Conservation (phyloP, 2,888 invertebrate genomes). For the Notocelia uddmanniana region DNA sequence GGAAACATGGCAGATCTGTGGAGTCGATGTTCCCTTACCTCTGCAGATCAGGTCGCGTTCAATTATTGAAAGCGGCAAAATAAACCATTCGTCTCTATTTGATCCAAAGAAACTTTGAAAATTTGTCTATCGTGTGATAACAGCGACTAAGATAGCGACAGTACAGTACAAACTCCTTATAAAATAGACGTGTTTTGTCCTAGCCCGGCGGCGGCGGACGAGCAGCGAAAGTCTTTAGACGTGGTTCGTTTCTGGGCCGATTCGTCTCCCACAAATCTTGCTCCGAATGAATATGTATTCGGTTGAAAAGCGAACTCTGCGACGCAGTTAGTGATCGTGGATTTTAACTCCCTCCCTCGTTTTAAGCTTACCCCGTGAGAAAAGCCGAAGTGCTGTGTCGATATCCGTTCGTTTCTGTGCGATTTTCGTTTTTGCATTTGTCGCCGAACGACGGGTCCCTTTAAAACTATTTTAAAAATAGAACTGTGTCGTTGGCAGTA, state of each 20-base stretch:
- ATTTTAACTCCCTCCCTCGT: conserved; percentile 35
- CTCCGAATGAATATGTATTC: neutral
- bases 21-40: too few relatives aligned
- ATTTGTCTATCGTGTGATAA: neutral
- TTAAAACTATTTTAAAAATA: conserved; percentile 19
- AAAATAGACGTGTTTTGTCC: neutral
- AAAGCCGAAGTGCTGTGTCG: conserved; percentile 18
- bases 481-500: conserved; percentile 11
- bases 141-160: too few relatives aligned
- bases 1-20: too few relatives aligned
- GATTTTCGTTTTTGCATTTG: conserved; percentile 25
- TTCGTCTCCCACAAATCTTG: neutral
- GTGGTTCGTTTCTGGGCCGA: neutral
- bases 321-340: conserved; percentile 17
- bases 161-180: too few relatives aligned
- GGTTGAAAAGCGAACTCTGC: neutral
- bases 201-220: neutral
- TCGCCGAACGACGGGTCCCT: conserved; percentile 8
- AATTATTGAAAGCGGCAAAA: neutral
- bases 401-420: conserved; percentile 21
- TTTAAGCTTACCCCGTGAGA: conserved; percentile 31
- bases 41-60: neutral
- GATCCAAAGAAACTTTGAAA: neutral
- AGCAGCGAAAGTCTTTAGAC: neutral
- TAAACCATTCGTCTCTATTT: neutral